phyloP scores from a whole-genome alignment of 2,113 vertebrate genomes.

The Drymodes brunneopygia region DNA sequence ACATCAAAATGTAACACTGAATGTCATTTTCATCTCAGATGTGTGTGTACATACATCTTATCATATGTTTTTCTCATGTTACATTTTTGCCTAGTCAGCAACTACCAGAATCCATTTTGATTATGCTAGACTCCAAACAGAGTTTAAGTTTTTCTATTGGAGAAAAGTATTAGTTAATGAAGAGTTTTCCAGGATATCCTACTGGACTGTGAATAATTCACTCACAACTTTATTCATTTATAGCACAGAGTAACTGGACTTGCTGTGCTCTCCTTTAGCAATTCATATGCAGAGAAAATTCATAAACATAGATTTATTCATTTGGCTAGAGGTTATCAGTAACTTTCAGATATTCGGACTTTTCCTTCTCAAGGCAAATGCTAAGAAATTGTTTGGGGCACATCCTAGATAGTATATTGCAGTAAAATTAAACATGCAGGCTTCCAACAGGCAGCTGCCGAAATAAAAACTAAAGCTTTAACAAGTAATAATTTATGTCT shows the following conservation, averaged over 20 bases:
- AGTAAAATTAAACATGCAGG: constrained; percentile 1
- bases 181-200: constrained; percentile 31
- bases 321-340: constrained; percentile 34
- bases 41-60: neutral
- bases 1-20: neutral
- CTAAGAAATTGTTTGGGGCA: neutral
- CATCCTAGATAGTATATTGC: neutral
- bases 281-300: constrained; percentile 11
- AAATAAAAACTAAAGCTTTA: neutral
- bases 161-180: constrained; percentile 32
- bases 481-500: neutral
- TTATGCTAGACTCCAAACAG: neutral
- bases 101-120: neutral
- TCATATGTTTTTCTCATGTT: neutral
- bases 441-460: neutral
- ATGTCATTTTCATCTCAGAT: neutral
- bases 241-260: neutral
- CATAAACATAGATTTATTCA: neutral
- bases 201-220: constrained; percentile 33
- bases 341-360: constrained; percentile 31
- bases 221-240: neutral
- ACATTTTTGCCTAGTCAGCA: neutral
- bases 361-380: constrained; percentile 4
- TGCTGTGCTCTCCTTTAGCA: neutral
- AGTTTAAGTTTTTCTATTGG: neutral